Evolutionary conservation across 2,797 vertebrate species (phyloP).

Genomic region (Rhincodon typus): DNA sequence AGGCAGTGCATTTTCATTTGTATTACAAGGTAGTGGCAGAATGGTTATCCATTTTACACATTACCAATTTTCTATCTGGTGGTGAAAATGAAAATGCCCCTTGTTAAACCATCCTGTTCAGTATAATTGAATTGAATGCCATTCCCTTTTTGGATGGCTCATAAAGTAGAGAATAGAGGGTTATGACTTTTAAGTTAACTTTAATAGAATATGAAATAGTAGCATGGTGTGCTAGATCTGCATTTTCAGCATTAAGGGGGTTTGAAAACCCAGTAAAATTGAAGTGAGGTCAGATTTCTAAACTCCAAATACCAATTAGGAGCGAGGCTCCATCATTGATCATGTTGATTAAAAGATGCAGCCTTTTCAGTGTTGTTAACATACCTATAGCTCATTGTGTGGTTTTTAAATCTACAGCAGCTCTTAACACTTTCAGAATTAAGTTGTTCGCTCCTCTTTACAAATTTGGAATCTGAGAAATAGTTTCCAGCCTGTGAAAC

Average conservation of each 20-base stretch:
- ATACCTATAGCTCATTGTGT: background rate
- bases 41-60: background rate
- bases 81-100: background rate
- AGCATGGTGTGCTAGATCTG: background rate
- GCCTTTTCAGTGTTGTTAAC: background rate
- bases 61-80: background rate
- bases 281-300: background rate
- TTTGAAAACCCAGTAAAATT: background rate
- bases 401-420: background rate
- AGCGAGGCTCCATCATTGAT: background rate
- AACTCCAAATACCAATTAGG: background rate
- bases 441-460: background rate
- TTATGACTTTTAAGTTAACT: background rate
- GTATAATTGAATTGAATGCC: background rate
- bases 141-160: background rate
- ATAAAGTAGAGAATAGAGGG: background rate
- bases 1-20: background rate
- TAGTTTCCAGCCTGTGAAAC: constrained; percentile 24
- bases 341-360: background rate
- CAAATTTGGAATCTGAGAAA: constrained; percentile 22
- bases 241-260: background rate
- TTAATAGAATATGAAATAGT: constrained; percentile 3
- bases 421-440: constrained; percentile 27
- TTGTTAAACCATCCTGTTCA: background rate
- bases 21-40: too few relatives aligned